A percentile compares a stretch with the other conserved stretches of the same genome.
Conservation (phyloP, 2,888 invertebrate genomes). For the Drosophila algonquin region DNA sequence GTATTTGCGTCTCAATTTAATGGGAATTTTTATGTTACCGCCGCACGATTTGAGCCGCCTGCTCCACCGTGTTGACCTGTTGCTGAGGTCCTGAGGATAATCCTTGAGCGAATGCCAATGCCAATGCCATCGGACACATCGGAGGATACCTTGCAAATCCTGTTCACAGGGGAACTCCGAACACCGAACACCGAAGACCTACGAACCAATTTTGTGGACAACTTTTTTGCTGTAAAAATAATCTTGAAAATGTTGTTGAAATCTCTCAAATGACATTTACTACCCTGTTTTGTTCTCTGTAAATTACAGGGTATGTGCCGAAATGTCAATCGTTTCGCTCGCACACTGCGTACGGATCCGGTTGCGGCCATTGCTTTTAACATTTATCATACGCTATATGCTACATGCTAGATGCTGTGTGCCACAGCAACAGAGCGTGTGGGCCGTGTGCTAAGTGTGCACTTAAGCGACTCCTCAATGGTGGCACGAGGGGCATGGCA, state of each 20-base stretch:
- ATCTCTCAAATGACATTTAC: no score
- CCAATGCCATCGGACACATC: background rate
- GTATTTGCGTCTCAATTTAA: conserved; percentile 25
- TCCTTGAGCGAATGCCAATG: background rate
- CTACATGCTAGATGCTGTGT: background rate
- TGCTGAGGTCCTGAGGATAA: background rate
- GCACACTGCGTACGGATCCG: background rate
- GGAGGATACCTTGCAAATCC: background rate
- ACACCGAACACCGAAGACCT: no score
- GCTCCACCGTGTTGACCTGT: background rate
- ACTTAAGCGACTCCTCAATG: conserved; percentile 38
- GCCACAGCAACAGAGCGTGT: conserved; percentile 2
- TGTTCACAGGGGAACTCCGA: no score
- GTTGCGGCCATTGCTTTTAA: conserved; percentile 46
- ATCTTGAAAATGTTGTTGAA: no score
- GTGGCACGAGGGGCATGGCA: background rate
- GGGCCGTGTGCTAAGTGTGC: conserved; percentile 44
- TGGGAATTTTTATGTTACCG: conserved; percentile 37
- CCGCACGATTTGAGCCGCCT: conserved; percentile 16
- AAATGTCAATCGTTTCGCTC: background rate
- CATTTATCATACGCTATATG: conserved; percentile 50
- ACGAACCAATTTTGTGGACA: no score
- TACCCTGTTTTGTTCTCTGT: no score
- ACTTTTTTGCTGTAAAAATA: no score
- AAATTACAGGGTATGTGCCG: background rate